These are phyloP conservation scores for Luidia sarsii DNA, from an alignment of 53 echinoderm and acorn worm genomes.

Conservation along the genomic window DNA sequence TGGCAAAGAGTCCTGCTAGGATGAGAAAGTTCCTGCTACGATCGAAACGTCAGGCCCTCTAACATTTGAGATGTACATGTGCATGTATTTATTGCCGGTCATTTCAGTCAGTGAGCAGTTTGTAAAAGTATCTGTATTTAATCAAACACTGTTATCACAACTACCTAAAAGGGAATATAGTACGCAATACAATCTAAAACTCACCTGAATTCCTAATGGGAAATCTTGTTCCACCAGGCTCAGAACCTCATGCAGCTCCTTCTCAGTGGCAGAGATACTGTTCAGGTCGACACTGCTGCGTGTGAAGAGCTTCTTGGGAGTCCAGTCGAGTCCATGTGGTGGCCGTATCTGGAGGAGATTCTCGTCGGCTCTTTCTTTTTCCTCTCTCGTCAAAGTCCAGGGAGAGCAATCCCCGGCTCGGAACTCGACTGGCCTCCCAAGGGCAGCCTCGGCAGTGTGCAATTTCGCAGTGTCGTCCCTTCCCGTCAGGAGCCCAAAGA, in stretches of 20 bases:
- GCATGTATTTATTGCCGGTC: neutral
- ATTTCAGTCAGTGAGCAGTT: neutral
- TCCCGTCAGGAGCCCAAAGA: no score
- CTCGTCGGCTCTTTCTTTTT: neutral
- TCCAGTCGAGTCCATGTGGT: no score
- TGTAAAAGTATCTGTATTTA: neutral
- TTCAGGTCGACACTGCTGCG: neutral
- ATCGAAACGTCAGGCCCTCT: neutral
- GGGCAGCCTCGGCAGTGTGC: no score
- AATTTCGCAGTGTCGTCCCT: no score
- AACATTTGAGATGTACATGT: neutral
- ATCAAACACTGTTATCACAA: neutral
- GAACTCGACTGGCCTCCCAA: no score
- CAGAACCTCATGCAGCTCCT: neutral
- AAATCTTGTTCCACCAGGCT: neutral
- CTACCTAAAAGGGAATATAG: no score
- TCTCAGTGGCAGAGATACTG: no score
- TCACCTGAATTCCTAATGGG: slow-evolving; percentile 7
- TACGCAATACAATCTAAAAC: no score
- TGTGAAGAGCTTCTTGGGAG: neutral
- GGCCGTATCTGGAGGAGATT: no score
- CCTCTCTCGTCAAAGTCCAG: neutral
- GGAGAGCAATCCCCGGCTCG: no score
- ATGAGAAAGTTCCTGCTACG: neutral
- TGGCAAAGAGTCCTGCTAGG: neutral